Percentiles rank a stretch among this genome's conserved stretches.
Conservation (phyloP, 2,113 vertebrate species). For the Scalopus aquaticus region DNA sequence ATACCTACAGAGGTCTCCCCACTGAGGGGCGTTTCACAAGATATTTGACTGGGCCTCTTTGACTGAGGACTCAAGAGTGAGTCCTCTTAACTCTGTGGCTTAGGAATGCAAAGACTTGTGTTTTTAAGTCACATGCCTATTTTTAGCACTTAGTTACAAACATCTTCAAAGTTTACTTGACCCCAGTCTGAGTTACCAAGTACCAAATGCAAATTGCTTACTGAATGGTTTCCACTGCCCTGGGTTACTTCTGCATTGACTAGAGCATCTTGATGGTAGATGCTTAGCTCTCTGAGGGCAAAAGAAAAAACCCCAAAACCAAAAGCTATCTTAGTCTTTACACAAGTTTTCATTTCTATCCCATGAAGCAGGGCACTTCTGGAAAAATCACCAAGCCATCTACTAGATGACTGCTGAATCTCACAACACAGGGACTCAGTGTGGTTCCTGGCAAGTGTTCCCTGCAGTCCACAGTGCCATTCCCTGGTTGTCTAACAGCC, state of each 20-base stretch:
- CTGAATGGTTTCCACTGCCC: background rate
- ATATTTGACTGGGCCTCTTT: conserved; percentile 13
- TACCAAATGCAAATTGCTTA: background rate
- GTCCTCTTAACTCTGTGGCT: background rate
- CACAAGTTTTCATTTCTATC: background rate
- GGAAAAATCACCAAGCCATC: background rate
- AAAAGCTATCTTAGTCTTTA: background rate
- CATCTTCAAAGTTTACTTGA: background rate
- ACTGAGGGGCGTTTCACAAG: background rate
- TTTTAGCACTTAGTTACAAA: background rate
- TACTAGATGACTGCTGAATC: background rate
- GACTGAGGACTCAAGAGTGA: no score
- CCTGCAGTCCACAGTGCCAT: background rate
- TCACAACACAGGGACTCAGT: background rate
- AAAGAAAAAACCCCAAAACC: background rate
- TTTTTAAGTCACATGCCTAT: background rate
- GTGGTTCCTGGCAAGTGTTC: background rate
- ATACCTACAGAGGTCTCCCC: conserved; percentile 10
- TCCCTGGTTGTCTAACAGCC: background rate
- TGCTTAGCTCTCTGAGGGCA: no score
- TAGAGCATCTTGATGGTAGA: background rate
- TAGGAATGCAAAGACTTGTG: conserved; percentile 9
- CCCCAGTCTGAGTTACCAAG: background rate
- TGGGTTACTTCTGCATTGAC: background rate
- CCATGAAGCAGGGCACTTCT: background rate